Evolutionary conservation across 2,888 invertebrate species (phyloP).

Genomic region (Fragum whitleyi): DNA sequence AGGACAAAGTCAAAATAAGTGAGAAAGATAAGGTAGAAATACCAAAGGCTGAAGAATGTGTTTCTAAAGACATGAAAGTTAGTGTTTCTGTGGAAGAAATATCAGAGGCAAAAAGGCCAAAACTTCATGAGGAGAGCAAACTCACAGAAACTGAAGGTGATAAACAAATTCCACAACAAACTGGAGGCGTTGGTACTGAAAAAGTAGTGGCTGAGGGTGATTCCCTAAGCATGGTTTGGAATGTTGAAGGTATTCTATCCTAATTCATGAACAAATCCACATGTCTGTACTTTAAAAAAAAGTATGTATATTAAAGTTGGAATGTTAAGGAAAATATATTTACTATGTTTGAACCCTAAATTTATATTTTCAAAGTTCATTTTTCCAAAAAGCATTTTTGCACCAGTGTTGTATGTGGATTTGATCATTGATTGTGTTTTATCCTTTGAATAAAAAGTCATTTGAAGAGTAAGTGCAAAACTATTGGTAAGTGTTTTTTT

Average conservation of each 20-base stretch:
- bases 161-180: neutral
- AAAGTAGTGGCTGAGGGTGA: constrained; percentile 22
- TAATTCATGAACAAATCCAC: neutral
- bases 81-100: neutral
- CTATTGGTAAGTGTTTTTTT: no score
- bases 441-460: no score
- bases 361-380: no score
- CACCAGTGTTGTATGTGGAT: no score
- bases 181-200: neutral
- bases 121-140: neutral
- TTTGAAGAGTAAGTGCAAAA: no score
- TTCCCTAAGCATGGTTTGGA: constrained; percentile 29
- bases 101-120: neutral
- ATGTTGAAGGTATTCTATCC: constrained; percentile 28
- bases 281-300: no score
- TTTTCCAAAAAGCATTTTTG: no score
- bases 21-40: neutral
- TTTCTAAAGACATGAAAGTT: neutral
- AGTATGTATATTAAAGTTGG: no score
- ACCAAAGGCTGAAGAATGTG: neutral
- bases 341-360: no score
- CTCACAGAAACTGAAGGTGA: neutral
- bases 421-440: no score
- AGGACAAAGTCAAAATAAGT: neutral
- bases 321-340: no score